Evolutionary conservation across 2,888 invertebrate genomes (phyloP).

Genomic region (Lasioglossum oenotherae): DNA sequence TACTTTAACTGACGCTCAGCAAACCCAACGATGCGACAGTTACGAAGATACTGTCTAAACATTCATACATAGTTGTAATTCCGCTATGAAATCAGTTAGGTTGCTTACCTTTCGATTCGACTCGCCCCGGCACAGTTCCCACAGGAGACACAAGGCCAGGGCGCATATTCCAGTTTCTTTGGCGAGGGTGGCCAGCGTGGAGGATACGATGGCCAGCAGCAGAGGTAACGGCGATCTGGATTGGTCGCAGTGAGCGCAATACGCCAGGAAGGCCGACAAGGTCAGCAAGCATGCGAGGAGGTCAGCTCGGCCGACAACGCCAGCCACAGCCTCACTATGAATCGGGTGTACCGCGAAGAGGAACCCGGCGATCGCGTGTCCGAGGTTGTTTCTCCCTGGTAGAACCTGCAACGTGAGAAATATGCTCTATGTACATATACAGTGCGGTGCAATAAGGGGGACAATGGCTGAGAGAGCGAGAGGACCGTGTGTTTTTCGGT

Average conservation of each 20-base stretch:
- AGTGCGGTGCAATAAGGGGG: neutral
- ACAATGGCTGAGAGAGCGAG: neutral
- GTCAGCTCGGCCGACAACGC: slow-evolving; percentile 97
- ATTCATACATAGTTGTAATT: neutral
- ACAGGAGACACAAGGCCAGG: slow-evolving; percentile 94
- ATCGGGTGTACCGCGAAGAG: slow-evolving; percentile 98
- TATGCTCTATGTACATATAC: neutral
- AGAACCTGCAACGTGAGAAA: slow-evolving; percentile 85
- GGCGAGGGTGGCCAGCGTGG: slow-evolving; percentile 93
- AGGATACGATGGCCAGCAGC: slow-evolving; percentile 86
- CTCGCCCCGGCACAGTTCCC: slow-evolving; percentile 88
- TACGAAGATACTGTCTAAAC: neutral
- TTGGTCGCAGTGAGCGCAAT: slow-evolving; percentile 89
- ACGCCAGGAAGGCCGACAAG: slow-evolving; percentile 93
- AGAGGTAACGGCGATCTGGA: slow-evolving; percentile 80
- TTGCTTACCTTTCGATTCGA: slow-evolving; percentile 79
- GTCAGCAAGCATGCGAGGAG: slow-evolving; percentile 96
- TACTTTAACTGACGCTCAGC: too few relatives aligned
- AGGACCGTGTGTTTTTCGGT: slow-evolving; percentile 10
- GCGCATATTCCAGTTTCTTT: slow-evolving; percentile 98
- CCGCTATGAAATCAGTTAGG: neutral
- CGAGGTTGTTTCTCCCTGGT: slow-evolving; percentile 87
- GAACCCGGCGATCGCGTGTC: slow-evolving; percentile 91
- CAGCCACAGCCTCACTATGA: slow-evolving; percentile 98
- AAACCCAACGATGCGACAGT: too few relatives aligned